Evolutionary conservation across 2,888 invertebrate species (phyloP).

Genomic region (Liopterus haemorrhoidalis): DNA sequence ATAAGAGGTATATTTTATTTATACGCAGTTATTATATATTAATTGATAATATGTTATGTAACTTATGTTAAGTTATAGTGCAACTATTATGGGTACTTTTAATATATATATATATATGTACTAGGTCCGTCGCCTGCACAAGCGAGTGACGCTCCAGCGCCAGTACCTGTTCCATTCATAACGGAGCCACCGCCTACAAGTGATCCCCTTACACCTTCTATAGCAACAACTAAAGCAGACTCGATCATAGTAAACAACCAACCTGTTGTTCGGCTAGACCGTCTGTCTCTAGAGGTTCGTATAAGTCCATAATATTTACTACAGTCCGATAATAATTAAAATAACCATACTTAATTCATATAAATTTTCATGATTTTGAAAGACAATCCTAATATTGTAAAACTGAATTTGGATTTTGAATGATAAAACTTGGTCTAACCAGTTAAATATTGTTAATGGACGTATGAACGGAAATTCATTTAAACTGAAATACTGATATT

Average conservation of each 20-base stretch:
- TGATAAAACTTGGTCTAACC: no score
- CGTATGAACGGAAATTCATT: constrained; percentile 42
- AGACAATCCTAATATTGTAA: no score
- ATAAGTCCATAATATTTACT: no score
- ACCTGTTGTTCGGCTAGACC: constrained; percentile 57
- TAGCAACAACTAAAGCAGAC: constrained; percentile 19
- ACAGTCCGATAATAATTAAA: no score
- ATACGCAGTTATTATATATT: constrained; percentile 2
- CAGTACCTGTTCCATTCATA: constrained; percentile 49
- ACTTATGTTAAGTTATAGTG: no score
- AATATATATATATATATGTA: constrained; percentile 9
- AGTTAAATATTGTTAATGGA: no score
- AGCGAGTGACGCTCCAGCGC: constrained; percentile 57
- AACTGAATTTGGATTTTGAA: no score
- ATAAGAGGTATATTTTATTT: constrained; percentile 15
- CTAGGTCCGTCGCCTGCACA: constrained; percentile 57
- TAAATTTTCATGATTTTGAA: no score
- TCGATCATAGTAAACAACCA: constrained; percentile 36
- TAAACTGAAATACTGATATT: constrained; percentile 32
- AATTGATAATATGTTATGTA: no score
- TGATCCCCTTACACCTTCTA: constrained; percentile 28
- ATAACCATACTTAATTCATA: no score
- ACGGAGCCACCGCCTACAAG: constrained; percentile 48
- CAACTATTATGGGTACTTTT: no score
- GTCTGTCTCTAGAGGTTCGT: constrained; percentile 52